phyloP scores from a whole-genome alignment of 2,113 vertebrate species.

The Sminthopsis crassicaudata region DNA sequence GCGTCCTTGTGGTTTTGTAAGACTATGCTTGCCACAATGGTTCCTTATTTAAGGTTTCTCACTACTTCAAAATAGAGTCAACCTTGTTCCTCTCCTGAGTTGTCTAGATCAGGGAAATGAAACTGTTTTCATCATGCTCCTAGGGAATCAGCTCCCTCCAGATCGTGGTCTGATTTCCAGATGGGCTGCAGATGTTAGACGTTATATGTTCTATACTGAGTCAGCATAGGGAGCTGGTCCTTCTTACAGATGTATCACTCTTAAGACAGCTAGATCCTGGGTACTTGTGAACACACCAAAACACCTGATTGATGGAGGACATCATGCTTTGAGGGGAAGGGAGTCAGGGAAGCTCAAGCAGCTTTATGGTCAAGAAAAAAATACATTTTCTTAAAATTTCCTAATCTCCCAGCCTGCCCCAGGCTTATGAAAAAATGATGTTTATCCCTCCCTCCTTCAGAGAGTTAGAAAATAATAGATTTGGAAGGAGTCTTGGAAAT shows the following conservation, averaged over 20 bases:
- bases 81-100: not conserved
- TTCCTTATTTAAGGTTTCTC: not conserved
- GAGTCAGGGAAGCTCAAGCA: not conserved
- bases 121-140: not conserved
- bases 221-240: not conserved
- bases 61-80: not conserved
- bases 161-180: not conserved
- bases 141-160: not conserved
- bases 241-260: not conserved
- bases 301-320: not conserved
- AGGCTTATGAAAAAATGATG: not conserved
- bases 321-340: not conserved
- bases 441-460: not conserved
- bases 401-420: not conserved
- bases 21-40: not conserved
- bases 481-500: not conserved
- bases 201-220: not conserved
- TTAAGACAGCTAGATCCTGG: not conserved
- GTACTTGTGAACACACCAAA: not conserved
- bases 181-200: not conserved
- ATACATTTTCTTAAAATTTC: not conserved
- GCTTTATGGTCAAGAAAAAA: not conserved
- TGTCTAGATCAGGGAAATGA: not conserved
- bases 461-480: not conserved
- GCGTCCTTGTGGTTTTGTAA: not conserved